Evolutionary conservation across 1,140 invertebrate species (phyloP), one percentile per base, ranked within the genome.

Genomic region (Drusus annulatus): DNA sequence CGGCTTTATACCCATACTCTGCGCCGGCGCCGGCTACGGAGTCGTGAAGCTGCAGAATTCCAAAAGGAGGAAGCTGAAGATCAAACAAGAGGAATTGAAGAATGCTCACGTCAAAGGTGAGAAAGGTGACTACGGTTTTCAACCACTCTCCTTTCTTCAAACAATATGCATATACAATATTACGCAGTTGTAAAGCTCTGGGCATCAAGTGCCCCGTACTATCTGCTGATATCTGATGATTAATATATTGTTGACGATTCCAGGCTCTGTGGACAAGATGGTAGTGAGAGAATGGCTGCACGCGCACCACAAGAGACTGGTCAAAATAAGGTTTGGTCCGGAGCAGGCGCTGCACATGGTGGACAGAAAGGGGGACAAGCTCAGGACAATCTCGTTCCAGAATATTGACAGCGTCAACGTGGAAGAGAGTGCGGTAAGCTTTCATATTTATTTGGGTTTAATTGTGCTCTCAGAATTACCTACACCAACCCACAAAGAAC

Each of bases 221-320:
- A n/a, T 45, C 36, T 45, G 36, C 36, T 13, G 4, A 4, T 36
- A 36, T 36, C 8, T 13, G 0, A 8, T 45, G 36, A 56, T 56
- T 56, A 63, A 63, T 13, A 63, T 31, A 16, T 63, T 78, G 3
- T 74, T 74, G 2, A 17, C 7, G 36, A 73, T 81, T 83, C 73
- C 54, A 90, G 91, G 92, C 2, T 94, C 94, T 21, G 95, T 97
- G 0, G 97, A 98, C 84, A 98, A 97, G 86, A 97, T 98, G 95
- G 91, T 96, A 45, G 96, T 97, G 17, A 93, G 97, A 25, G 98
- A 99, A 88, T 99, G 98, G 98, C 88, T 99, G 5, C 97, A 98
- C 85, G 96, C 97, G 16, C 97, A 98, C 84, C 94, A 98, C 86
- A 96, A 96, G 83, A 91, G 98, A 7, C 89, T 97, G 7, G 96